Evolutionary conservation across 2,888 invertebrate genomes (phyloP).

Genomic region (Parnassius apollo): DNA sequence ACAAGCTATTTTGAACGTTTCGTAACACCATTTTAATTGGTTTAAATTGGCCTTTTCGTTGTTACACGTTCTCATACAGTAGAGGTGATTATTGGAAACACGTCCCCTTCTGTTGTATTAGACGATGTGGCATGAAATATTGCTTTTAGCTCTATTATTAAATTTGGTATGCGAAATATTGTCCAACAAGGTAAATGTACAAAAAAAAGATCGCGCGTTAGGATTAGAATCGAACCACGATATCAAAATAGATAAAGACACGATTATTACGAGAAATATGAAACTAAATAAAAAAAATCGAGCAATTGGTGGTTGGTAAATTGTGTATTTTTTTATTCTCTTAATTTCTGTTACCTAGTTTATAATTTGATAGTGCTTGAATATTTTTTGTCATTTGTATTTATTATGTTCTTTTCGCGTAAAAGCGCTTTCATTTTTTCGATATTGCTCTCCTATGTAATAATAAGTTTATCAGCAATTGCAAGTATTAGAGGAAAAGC

Average conservation of each 20-base stretch:
- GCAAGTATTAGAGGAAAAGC: too few relatives aligned
- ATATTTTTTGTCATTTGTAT: too few relatives aligned
- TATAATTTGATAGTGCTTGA: too few relatives aligned
- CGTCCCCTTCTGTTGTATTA: not conserved
- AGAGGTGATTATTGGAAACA: too few relatives aligned
- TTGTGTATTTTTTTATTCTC: too few relatives aligned
- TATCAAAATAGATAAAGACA: conserved; percentile 59
- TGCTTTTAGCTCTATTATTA: not conserved
- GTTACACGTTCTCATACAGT: not conserved
- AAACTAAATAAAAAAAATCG: conserved; percentile 48
- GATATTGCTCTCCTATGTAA: too few relatives aligned
- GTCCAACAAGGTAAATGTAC: conserved; percentile 1
- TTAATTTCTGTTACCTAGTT: too few relatives aligned
- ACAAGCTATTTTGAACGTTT: conserved; percentile 6
- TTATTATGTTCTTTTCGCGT: too few relatives aligned
- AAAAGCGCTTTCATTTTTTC: too few relatives aligned
- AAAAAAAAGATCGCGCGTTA: conserved; percentile 44
- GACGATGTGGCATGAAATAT: conserved; percentile 3
- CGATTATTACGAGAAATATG: conserved; percentile 58
- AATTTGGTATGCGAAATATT: not conserved
- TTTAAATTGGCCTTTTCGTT: not conserved
- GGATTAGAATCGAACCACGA: conserved; percentile 57
- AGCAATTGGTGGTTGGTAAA: not conserved
- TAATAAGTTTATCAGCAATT: too few relatives aligned
- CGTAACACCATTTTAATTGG: not conserved